Percentiles rank a stretch among this genome's conserved stretches.
Conservation (phyloP, 2,888 invertebrate genomes). For the Cosmia trapezina region DNA sequence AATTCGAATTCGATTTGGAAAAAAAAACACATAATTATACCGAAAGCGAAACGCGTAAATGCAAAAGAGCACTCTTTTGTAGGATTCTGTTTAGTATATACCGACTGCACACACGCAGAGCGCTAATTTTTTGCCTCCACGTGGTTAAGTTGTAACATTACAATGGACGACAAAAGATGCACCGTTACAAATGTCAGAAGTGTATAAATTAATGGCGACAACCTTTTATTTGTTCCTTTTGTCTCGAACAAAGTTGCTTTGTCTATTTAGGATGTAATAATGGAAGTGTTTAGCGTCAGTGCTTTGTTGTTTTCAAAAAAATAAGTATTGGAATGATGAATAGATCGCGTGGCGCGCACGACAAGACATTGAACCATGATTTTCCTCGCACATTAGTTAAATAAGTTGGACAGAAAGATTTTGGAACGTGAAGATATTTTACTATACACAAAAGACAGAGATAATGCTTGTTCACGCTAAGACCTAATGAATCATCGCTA, state of each 20-base stretch:
- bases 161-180: conserved; percentile 79
- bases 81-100: conserved; percentile 65
- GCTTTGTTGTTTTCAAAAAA: conserved; percentile 85
- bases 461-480: conserved; percentile 59
- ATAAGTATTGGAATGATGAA: conserved; percentile 79
- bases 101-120: conserved; percentile 82
- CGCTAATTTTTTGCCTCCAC: conserved; percentile 83
- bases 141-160: conserved; percentile 76
- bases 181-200: conserved; percentile 88
- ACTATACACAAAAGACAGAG: conserved; percentile 59
- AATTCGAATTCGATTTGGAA: conserved; percentile 78
- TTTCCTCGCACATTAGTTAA: conserved; percentile 85
- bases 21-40: conserved; percentile 74
- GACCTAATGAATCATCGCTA: conserved; percentile 48
- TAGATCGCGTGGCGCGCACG: conserved; percentile 86
- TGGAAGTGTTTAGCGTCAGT: conserved; percentile 88
- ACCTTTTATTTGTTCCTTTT: conserved; percentile 86
- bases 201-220: conserved; percentile 88
- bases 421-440: conserved; percentile 66
- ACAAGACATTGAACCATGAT: conserved; percentile 82
- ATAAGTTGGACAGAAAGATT: conserved; percentile 73
- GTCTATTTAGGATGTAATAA: conserved; percentile 88
- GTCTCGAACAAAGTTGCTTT: conserved; percentile 87
- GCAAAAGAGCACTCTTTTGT: conserved; percentile 76
- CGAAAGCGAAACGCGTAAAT: conserved; percentile 80